Evolutionary conservation across 2,113 vertebrate genomes (phyloP).

Genomic region (Hypanus sabinus): DNA sequence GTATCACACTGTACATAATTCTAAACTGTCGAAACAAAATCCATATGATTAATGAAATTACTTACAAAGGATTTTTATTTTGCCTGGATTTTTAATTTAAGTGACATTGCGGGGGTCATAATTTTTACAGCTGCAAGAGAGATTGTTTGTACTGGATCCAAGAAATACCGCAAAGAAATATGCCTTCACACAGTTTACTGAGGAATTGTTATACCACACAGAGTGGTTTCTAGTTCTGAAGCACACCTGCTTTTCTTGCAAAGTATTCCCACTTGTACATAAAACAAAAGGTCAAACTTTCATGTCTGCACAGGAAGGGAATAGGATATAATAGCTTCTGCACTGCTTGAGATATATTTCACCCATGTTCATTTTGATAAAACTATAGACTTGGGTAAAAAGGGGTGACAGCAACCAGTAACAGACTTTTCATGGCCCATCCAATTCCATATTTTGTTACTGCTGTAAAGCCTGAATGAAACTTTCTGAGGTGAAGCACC

Average conservation of each 20-base stretch:
- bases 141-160: conserved; percentile 37
- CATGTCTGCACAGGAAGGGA: background rate
- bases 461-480: background rate
- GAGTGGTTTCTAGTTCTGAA: conserved; percentile 2
- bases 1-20: conserved; percentile 19
- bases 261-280: conserved; percentile 25
- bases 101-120: conserved; percentile 27
- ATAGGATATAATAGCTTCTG: background rate
- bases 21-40: conserved; percentile 37
- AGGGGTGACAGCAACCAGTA: background rate
- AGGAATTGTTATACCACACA: conserved; percentile 36
- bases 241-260: conserved; percentile 33
- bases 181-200: conserved; percentile 8
- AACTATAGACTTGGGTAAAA: background rate
- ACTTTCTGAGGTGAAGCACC: background rate
- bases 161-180: conserved; percentile 35
- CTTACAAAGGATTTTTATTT: conserved; percentile 39
- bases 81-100: conserved; percentile 37
- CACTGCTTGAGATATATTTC: background rate
- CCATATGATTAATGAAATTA: conserved; percentile 37
- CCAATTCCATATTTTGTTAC: background rate
- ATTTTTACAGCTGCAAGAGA: conserved; percentile 36
- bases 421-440: background rate
- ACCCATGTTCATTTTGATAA: background rate
- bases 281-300: conserved; percentile 1